Evolutionary conservation across 2,797 vertebrate genomes (phyloP).

Genomic region (Chelon auratus): DNA sequence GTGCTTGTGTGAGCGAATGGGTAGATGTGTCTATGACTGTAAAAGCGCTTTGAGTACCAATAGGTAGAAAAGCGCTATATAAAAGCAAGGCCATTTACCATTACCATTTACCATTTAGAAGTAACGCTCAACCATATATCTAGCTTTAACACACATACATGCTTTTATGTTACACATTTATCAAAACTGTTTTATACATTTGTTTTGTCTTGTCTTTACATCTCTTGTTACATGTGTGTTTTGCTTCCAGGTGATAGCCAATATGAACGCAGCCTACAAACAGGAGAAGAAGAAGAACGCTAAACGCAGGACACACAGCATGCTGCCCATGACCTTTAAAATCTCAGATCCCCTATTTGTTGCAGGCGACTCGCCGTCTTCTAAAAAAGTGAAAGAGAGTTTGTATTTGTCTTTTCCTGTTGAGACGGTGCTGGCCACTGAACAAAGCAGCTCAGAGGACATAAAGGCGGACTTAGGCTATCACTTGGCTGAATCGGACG

Average conservation of each 20-base stretch:
- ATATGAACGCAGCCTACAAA: constrained; percentile 88
- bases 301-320: constrained; percentile 80
- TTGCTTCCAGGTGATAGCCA: constrained; percentile 86
- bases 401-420: constrained; percentile 89
- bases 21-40: no score
- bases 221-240: constrained; percentile 4
- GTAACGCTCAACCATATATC: no score
- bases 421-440: constrained; percentile 83
- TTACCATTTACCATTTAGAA: no score
- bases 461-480: constrained; percentile 78
- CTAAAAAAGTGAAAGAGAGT: constrained; percentile 87
- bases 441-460: constrained; percentile 70
- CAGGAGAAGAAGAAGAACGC: constrained; percentile 85
- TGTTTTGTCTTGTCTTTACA: background rate
- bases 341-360: constrained; percentile 78
- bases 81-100: no score
- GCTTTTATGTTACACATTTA: no score
- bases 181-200: background rate
- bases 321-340: constrained; percentile 82
- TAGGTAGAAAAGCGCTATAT: no score
- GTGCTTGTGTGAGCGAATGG: no score
- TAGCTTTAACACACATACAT: no score
- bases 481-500: constrained; percentile 67
- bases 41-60: no score
- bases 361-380: constrained; percentile 50